phyloP scores from a whole-genome alignment of 2,888 invertebrate species.

The Tinea trinotella region DNA sequence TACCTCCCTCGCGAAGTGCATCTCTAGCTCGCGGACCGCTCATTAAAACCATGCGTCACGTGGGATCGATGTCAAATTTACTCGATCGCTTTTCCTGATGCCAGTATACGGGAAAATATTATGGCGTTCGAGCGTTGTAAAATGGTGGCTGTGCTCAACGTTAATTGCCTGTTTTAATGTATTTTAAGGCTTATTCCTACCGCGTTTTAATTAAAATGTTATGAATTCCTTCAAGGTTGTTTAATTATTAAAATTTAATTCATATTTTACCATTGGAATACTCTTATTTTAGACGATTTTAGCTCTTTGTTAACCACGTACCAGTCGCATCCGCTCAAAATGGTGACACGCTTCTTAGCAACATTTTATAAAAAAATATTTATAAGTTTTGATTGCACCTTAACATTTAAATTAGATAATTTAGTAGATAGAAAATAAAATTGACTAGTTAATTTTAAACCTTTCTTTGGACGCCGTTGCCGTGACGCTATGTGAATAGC shows the following conservation, averaged over 20 bases:
- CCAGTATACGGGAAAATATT: slow-evolving; percentile 68
- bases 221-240: background rate
- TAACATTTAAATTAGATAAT: too few species aligned
- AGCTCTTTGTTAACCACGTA: slow-evolving; percentile 58
- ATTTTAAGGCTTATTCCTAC: slow-evolving; percentile 1
- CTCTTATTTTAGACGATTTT: background rate
- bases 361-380: background rate
- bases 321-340: slow-evolving; percentile 75
- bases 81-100: slow-evolving; percentile 71
- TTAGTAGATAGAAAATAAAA: too few species aligned
- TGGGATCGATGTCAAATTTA: slow-evolving; percentile 80
- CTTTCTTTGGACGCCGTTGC: too few species aligned
- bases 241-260: background rate
- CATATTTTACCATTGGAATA: background rate
- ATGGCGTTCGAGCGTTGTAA: slow-evolving; percentile 69
- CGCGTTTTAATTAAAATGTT: slow-evolving; percentile 13
- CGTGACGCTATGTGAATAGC: too few species aligned
- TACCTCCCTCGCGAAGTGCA: slow-evolving; percentile 77
- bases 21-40: slow-evolving; percentile 75
- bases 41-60: slow-evolving; percentile 81
- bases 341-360: slow-evolving; percentile 66
- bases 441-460: too few species aligned
- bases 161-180: slow-evolving; percentile 29
- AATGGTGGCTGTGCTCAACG: slow-evolving; percentile 68
- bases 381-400: too few species aligned